These are phyloP conservation scores for Solen grandis DNA, from an alignment of 1,140 invertebrate genomes.

Conservation along the genomic window DNA sequence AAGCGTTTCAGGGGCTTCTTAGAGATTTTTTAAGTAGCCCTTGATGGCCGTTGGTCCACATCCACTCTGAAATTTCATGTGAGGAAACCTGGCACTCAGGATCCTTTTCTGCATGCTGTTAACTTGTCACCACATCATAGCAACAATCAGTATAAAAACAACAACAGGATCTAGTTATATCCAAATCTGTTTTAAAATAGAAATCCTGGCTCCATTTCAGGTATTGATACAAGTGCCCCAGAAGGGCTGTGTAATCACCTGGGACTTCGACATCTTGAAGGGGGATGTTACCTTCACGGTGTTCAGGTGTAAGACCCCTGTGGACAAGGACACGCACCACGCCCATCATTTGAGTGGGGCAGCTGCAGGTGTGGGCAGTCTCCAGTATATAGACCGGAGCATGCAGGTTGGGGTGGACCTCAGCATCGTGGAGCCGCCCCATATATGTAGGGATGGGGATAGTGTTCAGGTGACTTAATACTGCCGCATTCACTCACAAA, in stretches of 20 bases:
- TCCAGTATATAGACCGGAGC: constrained; percentile 85
- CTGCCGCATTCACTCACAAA: too few species aligned
- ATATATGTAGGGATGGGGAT: constrained; percentile 95
- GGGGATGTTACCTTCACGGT: constrained; percentile 94
- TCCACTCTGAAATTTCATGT: too few species aligned
- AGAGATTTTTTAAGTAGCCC: too few species aligned
- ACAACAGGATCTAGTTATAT: constrained; percentile 1
- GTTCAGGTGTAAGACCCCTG: constrained; percentile 85
- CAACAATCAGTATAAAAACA: too few species aligned
- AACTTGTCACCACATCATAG: too few species aligned
- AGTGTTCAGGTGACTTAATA: constrained; percentile 89
- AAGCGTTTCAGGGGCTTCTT: too few species aligned
- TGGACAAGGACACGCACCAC: constrained; percentile 72
- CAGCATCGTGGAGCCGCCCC: constrained; percentile 89
- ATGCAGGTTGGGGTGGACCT: constrained; percentile 91
- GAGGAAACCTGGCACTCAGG: too few species aligned
- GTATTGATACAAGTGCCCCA: constrained; percentile 89
- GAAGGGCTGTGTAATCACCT: constrained; percentile 94
- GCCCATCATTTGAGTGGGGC: constrained; percentile 77
- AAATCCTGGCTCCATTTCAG: too few species aligned
- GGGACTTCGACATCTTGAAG: constrained; percentile 98
- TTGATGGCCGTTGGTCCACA: too few species aligned
- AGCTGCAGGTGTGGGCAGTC: constrained; percentile 74
- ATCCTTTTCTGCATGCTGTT: too few species aligned
- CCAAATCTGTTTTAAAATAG: too few species aligned